Evolutionary conservation across 2,797 vertebrate species (phyloP), one percentile per base, ranked within the genome.

Genomic region (Diplodus puntazzo): DNA sequence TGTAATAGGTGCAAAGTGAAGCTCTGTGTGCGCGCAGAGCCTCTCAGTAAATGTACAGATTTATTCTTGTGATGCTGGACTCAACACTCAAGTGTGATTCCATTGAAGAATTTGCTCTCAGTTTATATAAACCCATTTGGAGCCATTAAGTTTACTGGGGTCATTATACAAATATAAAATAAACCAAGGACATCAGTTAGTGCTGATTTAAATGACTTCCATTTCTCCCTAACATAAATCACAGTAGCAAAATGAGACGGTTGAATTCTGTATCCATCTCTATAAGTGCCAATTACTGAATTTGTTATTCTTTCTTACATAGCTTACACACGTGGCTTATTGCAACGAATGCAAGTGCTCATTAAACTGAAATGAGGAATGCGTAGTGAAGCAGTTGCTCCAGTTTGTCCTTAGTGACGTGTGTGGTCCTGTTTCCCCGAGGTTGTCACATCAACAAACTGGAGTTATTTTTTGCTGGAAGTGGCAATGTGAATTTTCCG

Each of bases 401-500:
- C 63, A 77, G 60, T 89, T 89, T 77, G 82, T 89, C 85, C 72
- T 83, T 55, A n/a, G 78, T 83, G 57, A 89, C 21, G 80, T 95
- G 92, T 95, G 94, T 94, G 94, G 94, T 95, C 94, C 89, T 83
- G 77, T 91, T 90, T 93, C 90, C 39, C 88, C 77, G 84, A 92
- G 92, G 94, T 91, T 87, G 90, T 94, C 91, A 63, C 89, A 86
- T 95, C 94, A 94, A 95, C 95, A 94, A 92, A 92, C 89, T 77
- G 61, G 75, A 89, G 93, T 94, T 95, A 95, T 95, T 95, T 25
- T 95, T 93, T 77, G 92, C 93, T 93, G 90, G 91, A 88, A 86
- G 84, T 85, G 82, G 82, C 90, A 88, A 87, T 86, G 91, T 73
- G 87, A 91, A 89, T 89, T 91, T 93, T 94, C 88, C 87, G 88